phyloP scores from a whole-genome alignment of 1,140 invertebrate species.

The Zaprionus camerounensis region DNA sequence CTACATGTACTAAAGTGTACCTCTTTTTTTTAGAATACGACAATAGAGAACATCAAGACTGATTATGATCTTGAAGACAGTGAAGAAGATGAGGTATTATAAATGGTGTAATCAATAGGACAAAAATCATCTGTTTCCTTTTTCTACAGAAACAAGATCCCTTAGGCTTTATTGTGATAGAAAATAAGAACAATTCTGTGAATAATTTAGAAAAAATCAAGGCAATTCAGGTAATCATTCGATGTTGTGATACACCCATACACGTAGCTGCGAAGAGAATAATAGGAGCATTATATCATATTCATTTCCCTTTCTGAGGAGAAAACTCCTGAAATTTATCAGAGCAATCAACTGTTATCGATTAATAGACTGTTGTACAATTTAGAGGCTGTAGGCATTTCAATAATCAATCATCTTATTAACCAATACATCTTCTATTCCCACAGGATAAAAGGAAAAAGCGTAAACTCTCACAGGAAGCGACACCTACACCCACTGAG shows the following conservation, averaged over 20 bases:
- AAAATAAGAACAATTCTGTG: background rate
- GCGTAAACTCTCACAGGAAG: background rate
- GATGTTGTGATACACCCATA: background rate
- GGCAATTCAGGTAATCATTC: background rate
- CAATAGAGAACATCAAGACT: background rate
- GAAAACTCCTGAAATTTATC: too few species aligned
- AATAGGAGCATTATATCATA: too few species aligned
- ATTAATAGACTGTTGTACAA: too few species aligned
- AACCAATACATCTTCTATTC: background rate
- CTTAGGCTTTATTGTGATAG: background rate
- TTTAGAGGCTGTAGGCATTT: too few species aligned
- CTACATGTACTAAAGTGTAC: background rate
- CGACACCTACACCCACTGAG: background rate
- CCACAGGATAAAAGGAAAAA: conserved; percentile 6
- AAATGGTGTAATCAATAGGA: background rate
- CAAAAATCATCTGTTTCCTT: background rate
- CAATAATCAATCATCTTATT: background rate
- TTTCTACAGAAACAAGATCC: background rate
- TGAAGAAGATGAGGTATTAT: background rate
- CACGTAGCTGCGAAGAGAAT: too few species aligned
- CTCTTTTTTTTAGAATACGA: background rate
- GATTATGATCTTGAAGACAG: background rate
- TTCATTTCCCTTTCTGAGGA: too few species aligned
- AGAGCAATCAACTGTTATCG: too few species aligned
- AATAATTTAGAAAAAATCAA: background rate